Base-by-base conservation (phyloP, 2,888 invertebrate genomes). In the Cephus runcator region DNA sequence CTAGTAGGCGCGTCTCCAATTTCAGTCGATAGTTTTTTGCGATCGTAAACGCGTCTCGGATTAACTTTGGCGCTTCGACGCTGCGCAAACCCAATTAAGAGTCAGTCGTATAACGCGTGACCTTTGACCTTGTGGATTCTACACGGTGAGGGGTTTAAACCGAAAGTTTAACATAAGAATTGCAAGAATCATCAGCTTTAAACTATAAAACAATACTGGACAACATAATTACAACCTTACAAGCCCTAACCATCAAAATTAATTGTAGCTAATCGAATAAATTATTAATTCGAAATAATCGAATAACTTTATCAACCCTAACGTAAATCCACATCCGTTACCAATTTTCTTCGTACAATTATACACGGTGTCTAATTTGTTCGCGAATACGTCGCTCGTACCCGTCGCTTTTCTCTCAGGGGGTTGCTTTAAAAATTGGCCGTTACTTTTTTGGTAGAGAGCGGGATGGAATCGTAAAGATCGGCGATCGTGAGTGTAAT, bases 21-120 rank as follows among this genome's bases (percentile, higher is more conserved):
- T 91, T 90, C 91, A 85, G 83, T 87, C 87, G 88, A 89, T 89
- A 88, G 88, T 89, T 90, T 91, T 90, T 89, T 90, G 88, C 88
- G 85, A 88, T 90, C 90, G 88, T 91, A 90, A 91, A 90, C 85
- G 88, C 84, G 85, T 83, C 84, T 84, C 83, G 81, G 86, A 89
- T 90, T 89, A 88, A 89, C 88, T 88, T 86, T 84, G 81, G 80
- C 84, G 85, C 83, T 81, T 85, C 80, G 79, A 75, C 78, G 77
- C 76, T 68, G 80, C 79, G 77, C 80, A 83, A 87, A 88, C 82
- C 86, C 85, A 87, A 87, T 88, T 87, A 86, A 86, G 83, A 82
- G 80, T 73, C 80, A 82, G 79, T 83, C 84, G 82, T 86, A 87
- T 85, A 84, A 84, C 79, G 80, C 76, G 79, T 81, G 82, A 79